These are phyloP conservation scores for Dryomyza anilis DNA, from an alignment of 2,888 invertebrate species.

Conservation along the genomic window DNA sequence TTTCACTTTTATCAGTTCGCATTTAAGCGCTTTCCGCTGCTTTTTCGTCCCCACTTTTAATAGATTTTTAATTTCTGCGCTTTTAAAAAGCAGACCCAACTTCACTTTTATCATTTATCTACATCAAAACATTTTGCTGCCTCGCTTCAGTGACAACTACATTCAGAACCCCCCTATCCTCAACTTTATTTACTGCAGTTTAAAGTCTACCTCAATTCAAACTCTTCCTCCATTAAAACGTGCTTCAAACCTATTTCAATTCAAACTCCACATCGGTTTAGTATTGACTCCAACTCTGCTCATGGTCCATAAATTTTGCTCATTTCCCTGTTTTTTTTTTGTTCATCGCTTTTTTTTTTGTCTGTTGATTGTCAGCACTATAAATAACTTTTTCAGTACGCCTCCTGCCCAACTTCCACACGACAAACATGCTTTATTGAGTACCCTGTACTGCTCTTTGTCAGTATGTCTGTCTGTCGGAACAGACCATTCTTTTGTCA, in stretches of 20 bases:
- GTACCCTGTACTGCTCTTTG: background rate
- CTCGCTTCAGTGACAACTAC: too few species aligned
- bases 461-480: background rate
- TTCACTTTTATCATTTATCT: conserved; percentile 19
- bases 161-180: too few species aligned
- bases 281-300: background rate
- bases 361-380: background rate
- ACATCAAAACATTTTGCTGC: too few species aligned
- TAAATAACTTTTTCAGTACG: background rate
- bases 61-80: conserved; percentile 19
- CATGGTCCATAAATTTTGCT: conserved; percentile 23
- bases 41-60: background rate
- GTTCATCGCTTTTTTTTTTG: background rate
- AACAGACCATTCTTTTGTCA: background rate
- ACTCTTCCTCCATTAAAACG: too few species aligned
- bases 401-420: too few species aligned
- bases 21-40: background rate
- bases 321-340: conserved; percentile 13
- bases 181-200: too few species aligned
- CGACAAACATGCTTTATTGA: too few species aligned
- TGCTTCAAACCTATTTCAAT: too few species aligned
- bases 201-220: too few species aligned
- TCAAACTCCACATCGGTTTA: too few species aligned
- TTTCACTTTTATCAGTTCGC: background rate
- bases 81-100: conserved; percentile 7